phyloP scores from a whole-genome alignment of 2,888 invertebrate species.

The Sesia apiformis region DNA sequence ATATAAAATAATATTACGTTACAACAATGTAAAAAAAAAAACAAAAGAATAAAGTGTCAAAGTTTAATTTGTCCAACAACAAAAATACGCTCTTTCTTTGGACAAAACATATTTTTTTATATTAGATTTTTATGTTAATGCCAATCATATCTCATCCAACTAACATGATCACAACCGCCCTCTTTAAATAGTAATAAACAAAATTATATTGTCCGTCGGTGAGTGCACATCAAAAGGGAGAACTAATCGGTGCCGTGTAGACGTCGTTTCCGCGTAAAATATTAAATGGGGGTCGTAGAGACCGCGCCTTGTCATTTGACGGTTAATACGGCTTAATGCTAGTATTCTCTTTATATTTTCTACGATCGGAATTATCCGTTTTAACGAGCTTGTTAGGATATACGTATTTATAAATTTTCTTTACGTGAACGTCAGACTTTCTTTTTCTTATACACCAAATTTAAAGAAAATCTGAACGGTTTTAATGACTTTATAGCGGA shows the following conservation, averaged over 20 bases:
- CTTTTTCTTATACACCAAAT: too few species aligned
- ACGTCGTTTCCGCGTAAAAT: conserved; percentile 61
- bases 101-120: too few species aligned
- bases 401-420: too few species aligned
- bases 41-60: too few species aligned
- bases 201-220: conserved; percentile 53
- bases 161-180: not conserved
- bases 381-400: conserved; percentile 20
- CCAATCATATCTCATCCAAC: not conserved
- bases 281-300: conserved; percentile 46
- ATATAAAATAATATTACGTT: too few species aligned
- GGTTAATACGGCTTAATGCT: conserved; percentile 57
- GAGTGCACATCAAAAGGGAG: conserved; percentile 67
- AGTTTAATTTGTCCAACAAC: too few species aligned
- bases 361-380: conserved; percentile 47
- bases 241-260: conserved; percentile 46
- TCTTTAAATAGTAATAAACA: conserved; percentile 37
- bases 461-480: too few species aligned
- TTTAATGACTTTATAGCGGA: too few species aligned
- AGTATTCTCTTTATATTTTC: conserved; percentile 34
- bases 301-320: conserved; percentile 51
- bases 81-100: too few species aligned
- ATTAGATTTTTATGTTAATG: too few species aligned
- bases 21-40: too few species aligned
- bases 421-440: too few species aligned